phyloP scores from a whole-genome alignment of 92 coral and sea anemone genomes.

The Nematostella vectensis region DNA sequence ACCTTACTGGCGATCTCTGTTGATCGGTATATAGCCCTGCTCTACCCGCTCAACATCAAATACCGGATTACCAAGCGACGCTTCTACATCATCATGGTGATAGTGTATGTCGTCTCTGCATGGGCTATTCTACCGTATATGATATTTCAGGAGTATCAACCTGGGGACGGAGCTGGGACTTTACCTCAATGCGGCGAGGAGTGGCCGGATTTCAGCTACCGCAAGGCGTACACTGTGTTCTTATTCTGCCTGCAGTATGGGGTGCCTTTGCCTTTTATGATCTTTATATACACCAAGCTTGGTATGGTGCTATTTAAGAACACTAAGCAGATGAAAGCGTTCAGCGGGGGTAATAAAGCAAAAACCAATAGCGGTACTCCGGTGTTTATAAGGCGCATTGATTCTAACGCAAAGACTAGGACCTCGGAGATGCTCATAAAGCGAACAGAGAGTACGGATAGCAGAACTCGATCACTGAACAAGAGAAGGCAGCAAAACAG shows the following conservation, averaged over 20 bases:
- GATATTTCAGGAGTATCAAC: conserved; percentile 15
- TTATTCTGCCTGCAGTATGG: conserved; percentile 78
- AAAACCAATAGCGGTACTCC: too few species aligned
- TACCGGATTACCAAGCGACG: conserved; percentile 67
- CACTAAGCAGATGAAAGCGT: conserved; percentile 31
- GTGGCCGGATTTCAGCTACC: conserved; percentile 47
- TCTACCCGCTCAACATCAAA: conserved; percentile 68
- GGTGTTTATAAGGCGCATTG: too few species aligned
- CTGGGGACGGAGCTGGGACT: conserved; percentile 1
- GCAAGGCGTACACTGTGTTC: conserved; percentile 65
- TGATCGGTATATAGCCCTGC: conserved; percentile 78
- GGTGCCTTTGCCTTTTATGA: conserved; percentile 59
- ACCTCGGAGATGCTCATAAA: neutral
- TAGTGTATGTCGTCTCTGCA: conserved; percentile 42
- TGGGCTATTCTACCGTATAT: conserved; percentile 61
- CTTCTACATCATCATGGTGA: conserved; percentile 36
- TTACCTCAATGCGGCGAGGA: conserved; percentile 51
- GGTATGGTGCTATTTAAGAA: conserved; percentile 52
- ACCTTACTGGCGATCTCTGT: conserved; percentile 81
- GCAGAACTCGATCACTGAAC: conserved; percentile 18
- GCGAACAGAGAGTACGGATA: conserved; percentile 8
- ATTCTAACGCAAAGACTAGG: neutral
- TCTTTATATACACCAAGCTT: conserved; percentile 49
- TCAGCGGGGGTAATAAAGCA: conserved; percentile 1
- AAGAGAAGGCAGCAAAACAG: conserved; percentile 51